Evolutionary conservation across 2,797 vertebrate genomes (phyloP), one percentile per base, ranked within the genome.

Genomic region (Hoplostethus atlanticus): DNA sequence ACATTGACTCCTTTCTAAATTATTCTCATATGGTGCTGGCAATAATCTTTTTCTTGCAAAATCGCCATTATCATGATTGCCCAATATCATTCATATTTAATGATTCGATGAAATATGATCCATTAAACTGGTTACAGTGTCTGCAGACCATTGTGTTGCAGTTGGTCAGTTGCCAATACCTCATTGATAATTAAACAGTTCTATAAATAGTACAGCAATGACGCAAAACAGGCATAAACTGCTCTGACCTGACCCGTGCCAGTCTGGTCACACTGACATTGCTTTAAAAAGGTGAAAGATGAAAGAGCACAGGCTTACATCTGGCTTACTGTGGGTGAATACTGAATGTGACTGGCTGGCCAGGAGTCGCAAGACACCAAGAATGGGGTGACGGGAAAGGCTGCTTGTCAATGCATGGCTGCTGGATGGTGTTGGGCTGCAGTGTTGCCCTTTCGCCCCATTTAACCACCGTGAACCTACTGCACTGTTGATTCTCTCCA

Each of bases 141-240:
- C 17, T 21, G 3, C 15, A 5, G 38, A 21, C n/a, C 12, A 10
- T 15, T 46, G 15, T 46, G 15, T 10, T 34, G 15, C 16, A 8
- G 30, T 58, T 64, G 52, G 7, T 48, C 5, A n/a, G 25, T 15
- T 65, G 52, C 3, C 42, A 57, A 48, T 60, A 56, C n/a, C 30
- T 76, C 60, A 73, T 51, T 60, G 62, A 74, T 74, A 64, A 77
- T 79, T 76, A 56, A 76, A 64, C 52, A 52, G 65, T 42, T 71
- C 70, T 9, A 66, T 34, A 71, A 61, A 77, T 17, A 68, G 46
- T 28, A 28, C 55, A 61, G 16, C 25, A 7, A 11, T 25, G 25
- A 16, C 4, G 21, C 50, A 21, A 52, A 52, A 52, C 50, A 57
- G 21, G 17, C 0, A 16, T 5, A 12, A 59, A 3, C 44, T 17